Percentiles rank a stretch among this genome's conserved stretches.
Conservation (phyloP, 2,888 invertebrate species). For the Muschampia plurimacula region DNA sequence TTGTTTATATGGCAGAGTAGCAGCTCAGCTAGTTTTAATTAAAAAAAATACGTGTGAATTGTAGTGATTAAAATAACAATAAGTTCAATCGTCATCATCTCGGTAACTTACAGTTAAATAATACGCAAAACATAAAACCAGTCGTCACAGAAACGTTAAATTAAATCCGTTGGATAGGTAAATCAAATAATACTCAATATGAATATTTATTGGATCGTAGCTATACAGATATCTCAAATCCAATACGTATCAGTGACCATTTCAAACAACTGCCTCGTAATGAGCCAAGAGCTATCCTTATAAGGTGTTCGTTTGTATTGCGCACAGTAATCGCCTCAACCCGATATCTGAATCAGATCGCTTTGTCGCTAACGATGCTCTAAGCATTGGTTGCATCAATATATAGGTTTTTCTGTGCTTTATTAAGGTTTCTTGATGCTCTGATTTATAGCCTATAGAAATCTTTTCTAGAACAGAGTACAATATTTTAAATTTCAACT, state of each 20-base stretch:
- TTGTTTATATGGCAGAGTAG: too few species aligned
- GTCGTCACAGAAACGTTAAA: conserved; percentile 52
- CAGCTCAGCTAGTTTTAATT: too few species aligned
- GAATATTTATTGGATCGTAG: conserved; percentile 29
- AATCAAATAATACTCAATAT: conserved; percentile 27
- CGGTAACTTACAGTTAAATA: not conserved
- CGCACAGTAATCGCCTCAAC: conserved; percentile 64
- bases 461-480: not conserved
- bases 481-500: not conserved
- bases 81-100: too few species aligned
- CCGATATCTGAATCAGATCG: conserved; percentile 70
- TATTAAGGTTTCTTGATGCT: conserved; percentile 30
- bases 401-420: conserved; percentile 32
- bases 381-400: conserved; percentile 42
- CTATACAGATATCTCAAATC: conserved; percentile 29
- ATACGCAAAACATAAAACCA: not conserved
- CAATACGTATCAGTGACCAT: conserved; percentile 36
- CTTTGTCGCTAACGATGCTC: conserved; percentile 70
- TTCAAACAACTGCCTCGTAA: conserved; percentile 54
- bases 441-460: conserved; percentile 37
- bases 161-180: conserved; percentile 9
- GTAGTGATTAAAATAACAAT: too few species aligned
- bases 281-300: conserved; percentile 64
- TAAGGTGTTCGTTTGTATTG: conserved; percentile 70
- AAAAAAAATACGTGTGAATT: too few species aligned